A percentile compares a stretch with the other conserved stretches of the same genome.
phyloP scores from a whole-genome alignment of 2,888 invertebrate species.

The Epistrophe grossulariae region DNA sequence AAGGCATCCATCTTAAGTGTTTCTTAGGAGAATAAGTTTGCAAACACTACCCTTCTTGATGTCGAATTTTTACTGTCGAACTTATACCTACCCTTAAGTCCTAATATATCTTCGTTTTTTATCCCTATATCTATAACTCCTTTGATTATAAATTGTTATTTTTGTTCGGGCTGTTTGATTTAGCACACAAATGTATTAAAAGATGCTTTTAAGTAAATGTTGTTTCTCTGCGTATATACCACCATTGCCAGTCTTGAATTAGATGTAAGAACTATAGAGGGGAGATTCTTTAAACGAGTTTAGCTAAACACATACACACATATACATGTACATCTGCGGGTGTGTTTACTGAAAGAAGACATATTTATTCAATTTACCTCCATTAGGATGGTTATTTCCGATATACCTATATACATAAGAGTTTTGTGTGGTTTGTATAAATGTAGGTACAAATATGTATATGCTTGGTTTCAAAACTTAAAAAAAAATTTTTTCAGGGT shows the following conservation, averaged over 20 bases:
- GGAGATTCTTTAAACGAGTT: neutral
- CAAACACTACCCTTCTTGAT: slow-evolving; percentile 44
- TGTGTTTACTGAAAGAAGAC: slow-evolving; percentile 51
- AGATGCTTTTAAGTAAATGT: slow-evolving; percentile 77
- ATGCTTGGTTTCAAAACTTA: neutral
- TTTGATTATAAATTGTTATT: slow-evolving; percentile 38
- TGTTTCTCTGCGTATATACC: slow-evolving; percentile 2
- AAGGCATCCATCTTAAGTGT: slow-evolving; percentile 60
- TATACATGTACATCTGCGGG: slow-evolving; percentile 18
- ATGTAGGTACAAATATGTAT: too few relatives aligned
- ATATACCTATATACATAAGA: slow-evolving; percentile 21
- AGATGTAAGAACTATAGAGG: neutral
- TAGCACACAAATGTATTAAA: slow-evolving; percentile 77
- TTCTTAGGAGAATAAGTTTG: slow-evolving; percentile 45
- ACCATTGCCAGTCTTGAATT: neutral
- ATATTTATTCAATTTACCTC: slow-evolving; percentile 72
- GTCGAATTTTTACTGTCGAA: neutral
- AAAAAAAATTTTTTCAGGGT: slow-evolving; percentile 69
- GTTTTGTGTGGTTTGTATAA: neutral
- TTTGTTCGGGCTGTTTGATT: slow-evolving; percentile 69
- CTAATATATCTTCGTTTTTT: neutral
- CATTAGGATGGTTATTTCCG: slow-evolving; percentile 59
- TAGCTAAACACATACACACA: neutral
- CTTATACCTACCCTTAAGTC: slow-evolving; percentile 9
- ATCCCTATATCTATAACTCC: neutral